Evolutionary conservation across 2,113 vertebrate species (phyloP).

Genomic region (Paramisgurnus dabryanus): DNA sequence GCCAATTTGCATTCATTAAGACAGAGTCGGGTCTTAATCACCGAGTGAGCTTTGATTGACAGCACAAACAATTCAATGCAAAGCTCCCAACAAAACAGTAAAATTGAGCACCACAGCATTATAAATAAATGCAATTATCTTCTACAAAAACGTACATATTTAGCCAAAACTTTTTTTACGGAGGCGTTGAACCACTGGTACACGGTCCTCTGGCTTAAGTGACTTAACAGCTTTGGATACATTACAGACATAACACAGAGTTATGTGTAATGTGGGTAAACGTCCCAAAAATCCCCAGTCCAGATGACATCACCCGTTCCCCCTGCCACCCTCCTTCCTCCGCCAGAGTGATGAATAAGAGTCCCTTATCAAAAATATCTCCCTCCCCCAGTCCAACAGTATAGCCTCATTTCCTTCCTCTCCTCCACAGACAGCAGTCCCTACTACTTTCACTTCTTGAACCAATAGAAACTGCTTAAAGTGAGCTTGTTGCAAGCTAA

Average conservation of each 20-base stretch:
- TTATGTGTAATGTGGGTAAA: constrained; percentile 25
- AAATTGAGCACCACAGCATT: constrained; percentile 13
- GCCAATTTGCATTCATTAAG: constrained; percentile 83
- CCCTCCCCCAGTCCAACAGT: constrained; percentile 43
- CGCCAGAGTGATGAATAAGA: constrained; percentile 51
- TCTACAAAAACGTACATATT: constrained; percentile 1
- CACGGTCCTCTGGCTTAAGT: not conserved
- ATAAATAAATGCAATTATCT: constrained; percentile 27
- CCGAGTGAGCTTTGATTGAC: constrained; percentile 73
- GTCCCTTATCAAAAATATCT: constrained; percentile 57
- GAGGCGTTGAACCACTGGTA: constrained; percentile 4
- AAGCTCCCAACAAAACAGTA: constrained; percentile 45
- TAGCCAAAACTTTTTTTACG: not conserved
- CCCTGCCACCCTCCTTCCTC: constrained; percentile 16
- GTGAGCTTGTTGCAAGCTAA: constrained; percentile 25
- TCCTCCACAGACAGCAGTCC: constrained; percentile 40
- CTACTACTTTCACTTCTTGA: constrained; percentile 30
- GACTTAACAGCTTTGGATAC: constrained; percentile 21
- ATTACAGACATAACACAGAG: constrained; percentile 9
- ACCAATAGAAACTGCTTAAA: constrained; percentile 26
- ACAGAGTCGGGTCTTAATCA: constrained; percentile 76
- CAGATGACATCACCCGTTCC: constrained; percentile 50
- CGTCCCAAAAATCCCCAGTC: constrained; percentile 48
- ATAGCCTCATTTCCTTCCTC: constrained; percentile 51
- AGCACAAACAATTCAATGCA: constrained; percentile 69